Conservation (phyloP, 2,888 invertebrate species). For the Choristoneura rosaceana region DNA sequence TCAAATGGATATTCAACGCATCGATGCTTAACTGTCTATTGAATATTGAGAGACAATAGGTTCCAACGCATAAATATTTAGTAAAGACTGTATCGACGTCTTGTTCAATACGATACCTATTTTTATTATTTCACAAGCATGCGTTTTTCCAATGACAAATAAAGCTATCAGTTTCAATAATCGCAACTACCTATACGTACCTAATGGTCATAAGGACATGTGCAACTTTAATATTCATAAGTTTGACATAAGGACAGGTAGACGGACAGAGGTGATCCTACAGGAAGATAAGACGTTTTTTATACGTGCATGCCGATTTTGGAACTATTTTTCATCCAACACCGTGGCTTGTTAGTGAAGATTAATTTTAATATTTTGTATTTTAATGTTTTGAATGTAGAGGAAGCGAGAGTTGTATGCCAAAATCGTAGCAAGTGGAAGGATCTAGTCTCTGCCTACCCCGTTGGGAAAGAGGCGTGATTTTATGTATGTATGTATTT, state of each 20-base stretch:
- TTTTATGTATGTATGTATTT: no score
- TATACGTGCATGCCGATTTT: conserved; percentile 2
- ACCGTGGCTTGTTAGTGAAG: conserved; percentile 61
- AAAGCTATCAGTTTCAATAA: background rate
- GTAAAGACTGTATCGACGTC: background rate
- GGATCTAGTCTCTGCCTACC: no score
- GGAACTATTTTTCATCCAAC: conserved; percentile 69
- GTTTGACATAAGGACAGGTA: background rate
- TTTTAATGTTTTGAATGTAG: no score
- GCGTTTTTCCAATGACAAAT: background rate
- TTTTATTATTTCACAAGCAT: background rate
- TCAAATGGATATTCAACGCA: background rate
- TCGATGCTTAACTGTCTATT: background rate
- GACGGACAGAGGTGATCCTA: conserved; percentile 54
- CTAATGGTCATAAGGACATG: background rate
- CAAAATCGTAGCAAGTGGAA: no score
- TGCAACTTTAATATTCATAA: background rate
- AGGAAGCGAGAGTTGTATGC: no score
- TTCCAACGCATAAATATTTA: background rate
- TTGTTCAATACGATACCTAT: background rate
- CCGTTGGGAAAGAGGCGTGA: no score
- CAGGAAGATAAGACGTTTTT: conserved; percentile 41
- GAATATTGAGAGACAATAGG: background rate
- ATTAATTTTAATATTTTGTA: conserved; percentile 59
- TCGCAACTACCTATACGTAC: background rate